A percentile compares a stretch with the other conserved stretches of the same genome.
These are phyloP conservation scores for Calcarius lapponicus DNA, from an alignment of 2,797 vertebrate species.

Conservation along the genomic window DNA sequence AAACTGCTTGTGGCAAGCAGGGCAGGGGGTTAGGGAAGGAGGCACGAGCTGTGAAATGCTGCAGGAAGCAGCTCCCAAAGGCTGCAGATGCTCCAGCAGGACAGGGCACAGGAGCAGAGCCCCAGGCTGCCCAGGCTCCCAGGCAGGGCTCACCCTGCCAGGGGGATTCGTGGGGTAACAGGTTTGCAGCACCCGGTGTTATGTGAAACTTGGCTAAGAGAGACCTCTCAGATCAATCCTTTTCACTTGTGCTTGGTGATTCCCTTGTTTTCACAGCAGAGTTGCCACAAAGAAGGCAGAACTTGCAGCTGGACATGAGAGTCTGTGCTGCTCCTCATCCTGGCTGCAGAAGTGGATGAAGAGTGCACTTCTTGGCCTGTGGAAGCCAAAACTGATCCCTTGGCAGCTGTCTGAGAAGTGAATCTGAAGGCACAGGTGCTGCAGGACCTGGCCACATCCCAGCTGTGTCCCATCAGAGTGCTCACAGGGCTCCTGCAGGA, in stretches of 20 bases:
- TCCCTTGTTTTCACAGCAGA: background rate
- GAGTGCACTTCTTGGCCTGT: fast-evolving
- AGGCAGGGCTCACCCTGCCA: background rate
- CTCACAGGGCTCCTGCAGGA: background rate
- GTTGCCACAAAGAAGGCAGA: background rate
- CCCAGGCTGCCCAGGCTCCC: background rate
- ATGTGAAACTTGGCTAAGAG: background rate
- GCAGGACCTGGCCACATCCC: background rate
- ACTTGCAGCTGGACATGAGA: fast-evolving
- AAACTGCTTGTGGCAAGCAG: background rate
- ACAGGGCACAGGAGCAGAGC: background rate
- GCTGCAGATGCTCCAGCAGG: background rate
- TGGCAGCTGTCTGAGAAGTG: background rate
- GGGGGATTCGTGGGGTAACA: background rate
- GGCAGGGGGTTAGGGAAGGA: background rate
- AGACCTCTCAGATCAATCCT: background rate
- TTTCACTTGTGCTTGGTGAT: background rate
- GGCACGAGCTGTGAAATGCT: background rate
- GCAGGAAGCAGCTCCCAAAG: background rate
- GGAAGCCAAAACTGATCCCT: background rate
- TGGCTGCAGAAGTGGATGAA: background rate
- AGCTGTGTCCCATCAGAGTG: too few relatives aligned
- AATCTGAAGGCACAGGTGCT: background rate
- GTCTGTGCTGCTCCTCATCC: fast-evolving
- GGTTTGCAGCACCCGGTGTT: background rate